phyloP scores from a whole-genome alignment of 1,140 invertebrate genomes.

The Drosophila arawakana region DNA sequence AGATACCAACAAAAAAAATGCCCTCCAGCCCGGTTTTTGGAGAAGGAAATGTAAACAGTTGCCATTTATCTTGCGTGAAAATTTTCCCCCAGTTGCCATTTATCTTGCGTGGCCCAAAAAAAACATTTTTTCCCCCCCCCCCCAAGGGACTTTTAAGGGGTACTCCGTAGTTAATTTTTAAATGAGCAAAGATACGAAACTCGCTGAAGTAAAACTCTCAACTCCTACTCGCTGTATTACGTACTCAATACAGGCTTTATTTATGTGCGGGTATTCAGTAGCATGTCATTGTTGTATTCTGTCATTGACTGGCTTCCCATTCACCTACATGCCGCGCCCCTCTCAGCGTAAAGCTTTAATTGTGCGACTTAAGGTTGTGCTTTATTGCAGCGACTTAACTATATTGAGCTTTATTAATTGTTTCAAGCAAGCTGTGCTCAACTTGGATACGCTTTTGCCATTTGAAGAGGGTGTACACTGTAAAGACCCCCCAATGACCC shows the following conservation, averaged over 20 bases:
- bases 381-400: slow-evolving; percentile 68
- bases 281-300: slow-evolving; percentile 52
- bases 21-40: slow-evolving; percentile 1
- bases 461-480: slow-evolving; percentile 40
- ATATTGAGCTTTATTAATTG: slow-evolving; percentile 79
- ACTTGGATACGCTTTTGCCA: not conserved
- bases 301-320: slow-evolving; percentile 52
- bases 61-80: slow-evolving; percentile 79
- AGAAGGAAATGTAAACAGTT: slow-evolving; percentile 78
- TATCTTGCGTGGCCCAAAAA: slow-evolving; percentile 79
- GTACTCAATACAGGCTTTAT: slow-evolving; percentile 33
- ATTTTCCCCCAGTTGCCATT: slow-evolving; percentile 79
- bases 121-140: too few relatives aligned
- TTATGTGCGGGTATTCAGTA: slow-evolving; percentile 50
- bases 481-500: slow-evolving; percentile 8
- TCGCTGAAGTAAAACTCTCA: slow-evolving; percentile 17
- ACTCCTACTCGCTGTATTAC: not conserved
- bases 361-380: slow-evolving; percentile 73
- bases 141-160: too few relatives aligned
- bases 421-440: slow-evolving; percentile 29
- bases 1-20: slow-evolving; percentile 22
- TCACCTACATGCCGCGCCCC: not conserved
- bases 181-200: slow-evolving; percentile 63
- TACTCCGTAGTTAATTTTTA: slow-evolving; percentile 76
- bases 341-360: slow-evolving; percentile 68